phyloP scores from a whole-genome alignment of 2,888 invertebrate genomes.

The Syrphus vitripennis region DNA sequence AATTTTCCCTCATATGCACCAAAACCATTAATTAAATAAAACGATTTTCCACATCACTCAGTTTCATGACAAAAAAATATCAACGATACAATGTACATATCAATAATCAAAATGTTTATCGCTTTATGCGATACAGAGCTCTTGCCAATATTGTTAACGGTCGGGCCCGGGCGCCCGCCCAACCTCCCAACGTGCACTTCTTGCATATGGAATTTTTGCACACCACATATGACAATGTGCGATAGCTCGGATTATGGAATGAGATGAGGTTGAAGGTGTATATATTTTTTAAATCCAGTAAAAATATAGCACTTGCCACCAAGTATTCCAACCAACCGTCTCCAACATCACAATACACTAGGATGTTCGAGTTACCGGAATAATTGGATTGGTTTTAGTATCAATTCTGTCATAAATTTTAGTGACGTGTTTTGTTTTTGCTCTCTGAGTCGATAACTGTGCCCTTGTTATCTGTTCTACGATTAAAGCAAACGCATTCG shows the following conservation, averaged over 20 bases:
- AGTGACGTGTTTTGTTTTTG: conserved; percentile 65
- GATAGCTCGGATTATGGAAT: background rate
- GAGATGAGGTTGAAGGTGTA: background rate
- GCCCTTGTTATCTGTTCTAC: conserved; percentile 51
- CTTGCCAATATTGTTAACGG: background rate
- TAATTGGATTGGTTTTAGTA: conserved; percentile 71
- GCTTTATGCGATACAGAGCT: background rate
- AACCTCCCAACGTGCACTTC: conserved; percentile 14
- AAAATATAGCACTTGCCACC: background rate
- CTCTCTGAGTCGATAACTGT: conserved; percentile 52
- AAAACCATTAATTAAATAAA: conserved; percentile 28
- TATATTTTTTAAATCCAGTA: background rate
- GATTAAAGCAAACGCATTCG: conserved; percentile 62
- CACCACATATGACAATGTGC: background rate
- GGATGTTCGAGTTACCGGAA: conserved; percentile 67
- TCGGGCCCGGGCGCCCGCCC: too few species aligned
- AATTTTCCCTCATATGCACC: background rate
- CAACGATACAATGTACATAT: background rate
- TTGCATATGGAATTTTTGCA: conserved; percentile 40
- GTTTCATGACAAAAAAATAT: background rate
- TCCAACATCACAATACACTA: conserved; percentile 16
- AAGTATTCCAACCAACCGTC: background rate
- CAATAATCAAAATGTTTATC: conserved; percentile 49
- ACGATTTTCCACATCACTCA: conserved; percentile 24
- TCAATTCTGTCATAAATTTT: conserved; percentile 70